Evolutionary conservation across 2,113 vertebrate genomes (phyloP), one percentile per base, ranked within the genome.

Genomic region (Callaeas wilsoni): DNA sequence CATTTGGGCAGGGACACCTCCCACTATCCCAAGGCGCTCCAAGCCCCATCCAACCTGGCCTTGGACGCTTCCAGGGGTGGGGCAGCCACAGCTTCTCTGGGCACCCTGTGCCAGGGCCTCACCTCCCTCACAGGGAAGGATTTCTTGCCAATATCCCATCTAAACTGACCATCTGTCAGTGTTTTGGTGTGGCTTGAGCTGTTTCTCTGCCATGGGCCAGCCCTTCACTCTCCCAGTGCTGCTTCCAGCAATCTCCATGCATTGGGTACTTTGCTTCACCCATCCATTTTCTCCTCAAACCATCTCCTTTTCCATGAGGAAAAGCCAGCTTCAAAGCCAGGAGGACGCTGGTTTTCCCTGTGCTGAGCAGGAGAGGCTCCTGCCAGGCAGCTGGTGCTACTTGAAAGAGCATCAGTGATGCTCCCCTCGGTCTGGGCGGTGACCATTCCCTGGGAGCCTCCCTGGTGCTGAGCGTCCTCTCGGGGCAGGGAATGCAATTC

Each of bases 361-460:
- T 2, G 19, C 82, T 85, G 1, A 73, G 84, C 92, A 79, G 81
- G 35, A 12, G 3, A 82, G 44, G 87, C 69, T 89, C 52, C 64
- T 84, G 75, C 47, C 39, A 46, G 67, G 89, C 82, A 59, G 53
- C 70, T 65, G 56, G 6, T 25, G 73, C 80, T 8, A 37, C 87
- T 91, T 90, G 90, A 96, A 95, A 91, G 87, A 83, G 92, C 90
- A 56, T 91, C 70, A 25, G 81, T 9, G 78, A 96, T 91, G 65
- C 49, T 87, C 57, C 70, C 37, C 57, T 71, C 1, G 16, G 41
- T 65, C 79, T 29, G 65, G 92, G 90, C 3, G 15, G 78, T 85
- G 90, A 19, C 52, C 19, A 0, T 37, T 89, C 82, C 84, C 71
- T 0, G 1, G 77, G 65, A 78, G 91, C 73, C 52, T 87, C 77